A percentile compares a stretch with the other conserved stretches of the same genome.
These are phyloP conservation scores for Agelas oroides DNA, from an alignment of 37 sponge, comb jelly and placozoan genomes.

Conservation along the genomic window DNA sequence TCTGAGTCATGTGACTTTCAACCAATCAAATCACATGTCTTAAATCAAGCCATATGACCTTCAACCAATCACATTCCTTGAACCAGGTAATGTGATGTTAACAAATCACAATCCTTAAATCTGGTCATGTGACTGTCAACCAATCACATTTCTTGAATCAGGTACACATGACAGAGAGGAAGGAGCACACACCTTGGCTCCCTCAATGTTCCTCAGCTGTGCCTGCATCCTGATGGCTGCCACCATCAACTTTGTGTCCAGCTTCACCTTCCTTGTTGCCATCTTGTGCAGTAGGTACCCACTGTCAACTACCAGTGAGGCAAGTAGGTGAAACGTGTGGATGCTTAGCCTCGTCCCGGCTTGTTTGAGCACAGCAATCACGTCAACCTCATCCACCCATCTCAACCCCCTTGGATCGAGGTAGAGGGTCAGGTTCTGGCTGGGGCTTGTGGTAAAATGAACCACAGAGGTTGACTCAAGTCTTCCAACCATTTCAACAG, in stretches of 20 bases:
- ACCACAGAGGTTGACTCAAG: too few species aligned
- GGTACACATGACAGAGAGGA: too few species aligned
- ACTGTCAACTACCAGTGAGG: constrained; percentile 9
- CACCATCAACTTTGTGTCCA: constrained; percentile 22
- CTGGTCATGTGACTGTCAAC: too few species aligned
- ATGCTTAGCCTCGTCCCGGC: constrained; percentile 16
- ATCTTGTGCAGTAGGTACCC: constrained; percentile 21
- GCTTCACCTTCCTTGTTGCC: constrained; percentile 11
- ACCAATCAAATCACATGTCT: too few species aligned
- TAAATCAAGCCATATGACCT: too few species aligned
- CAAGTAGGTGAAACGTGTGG: constrained; percentile 49
- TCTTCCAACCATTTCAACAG: too few species aligned
- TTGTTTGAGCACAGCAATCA: neutral
- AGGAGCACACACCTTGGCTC: constrained; percentile 38
- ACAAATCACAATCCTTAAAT: too few species aligned
- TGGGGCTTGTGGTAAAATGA: neutral
- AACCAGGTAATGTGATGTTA: too few species aligned
- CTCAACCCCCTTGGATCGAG: constrained; percentile 5
- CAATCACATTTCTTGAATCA: too few species aligned
- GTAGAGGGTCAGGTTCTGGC: neutral
- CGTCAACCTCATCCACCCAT: constrained; percentile 47
- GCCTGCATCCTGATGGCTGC: constrained; percentile 27
- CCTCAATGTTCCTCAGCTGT: constrained; percentile 3
- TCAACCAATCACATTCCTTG: too few species aligned
- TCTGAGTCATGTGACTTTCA: too few species aligned